Evolutionary conservation across 1,140 invertebrate species (phyloP).

Genomic region (Holotrichia oblita): DNA sequence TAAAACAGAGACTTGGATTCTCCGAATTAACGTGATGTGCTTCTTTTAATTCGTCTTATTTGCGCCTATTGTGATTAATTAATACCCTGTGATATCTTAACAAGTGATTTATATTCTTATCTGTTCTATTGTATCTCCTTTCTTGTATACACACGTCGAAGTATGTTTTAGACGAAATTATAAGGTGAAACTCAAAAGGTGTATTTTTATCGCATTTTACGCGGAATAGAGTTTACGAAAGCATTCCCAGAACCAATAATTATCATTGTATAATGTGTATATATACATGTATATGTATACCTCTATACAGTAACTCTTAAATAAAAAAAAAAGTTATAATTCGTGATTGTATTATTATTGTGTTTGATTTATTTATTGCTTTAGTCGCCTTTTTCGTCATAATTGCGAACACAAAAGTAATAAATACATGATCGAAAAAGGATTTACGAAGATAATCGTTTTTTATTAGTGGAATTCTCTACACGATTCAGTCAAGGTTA

Average conservation of each 20-base stretch:
- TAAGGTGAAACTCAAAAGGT: conserved; percentile 5
- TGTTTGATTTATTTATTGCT: too few species aligned
- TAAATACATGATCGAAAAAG: background rate
- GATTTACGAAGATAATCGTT: background rate
- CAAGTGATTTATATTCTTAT: conserved; percentile 17
- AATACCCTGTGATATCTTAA: conserved; percentile 3
- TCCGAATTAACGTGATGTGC: background rate
- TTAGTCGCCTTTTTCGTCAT: too few species aligned
- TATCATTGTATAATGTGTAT: background rate
- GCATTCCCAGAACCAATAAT: conserved; percentile 23
- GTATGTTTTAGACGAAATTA: background rate
- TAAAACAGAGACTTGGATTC: background rate
- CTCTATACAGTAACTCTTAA: background rate
- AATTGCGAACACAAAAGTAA: too few species aligned
- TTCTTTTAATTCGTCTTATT: background rate
- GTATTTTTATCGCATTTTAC: conserved; percentile 29
- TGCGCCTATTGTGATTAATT: conserved; percentile 11
- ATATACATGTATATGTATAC: background rate
- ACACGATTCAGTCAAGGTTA: conserved; percentile 25
- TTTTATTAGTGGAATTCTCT: conserved; percentile 25
- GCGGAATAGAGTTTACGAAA: conserved; percentile 22
- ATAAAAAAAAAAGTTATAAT: too few species aligned
- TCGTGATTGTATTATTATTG: background rate
- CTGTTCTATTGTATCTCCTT: background rate
- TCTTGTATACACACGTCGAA: background rate